Evolutionary conservation across 2,797 vertebrate species (phyloP).

Genomic region (Premnoplex brunnescens): DNA sequence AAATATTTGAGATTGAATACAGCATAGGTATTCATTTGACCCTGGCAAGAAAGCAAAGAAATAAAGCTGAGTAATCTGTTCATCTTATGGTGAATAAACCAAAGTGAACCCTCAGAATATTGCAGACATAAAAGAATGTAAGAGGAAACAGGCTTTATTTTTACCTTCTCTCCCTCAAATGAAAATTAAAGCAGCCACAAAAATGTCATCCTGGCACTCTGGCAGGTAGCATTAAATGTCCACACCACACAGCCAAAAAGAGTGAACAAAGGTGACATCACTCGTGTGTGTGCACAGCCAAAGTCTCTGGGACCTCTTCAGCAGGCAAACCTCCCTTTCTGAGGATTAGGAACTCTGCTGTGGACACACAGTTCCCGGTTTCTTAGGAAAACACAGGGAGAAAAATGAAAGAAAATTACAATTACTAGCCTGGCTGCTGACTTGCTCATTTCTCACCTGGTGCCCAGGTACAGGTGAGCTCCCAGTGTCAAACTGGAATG

Average conservation of each 20-base stretch:
- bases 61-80: neutral
- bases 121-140: neutral
- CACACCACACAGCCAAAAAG: neutral
- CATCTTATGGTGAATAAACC: neutral
- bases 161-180: neutral
- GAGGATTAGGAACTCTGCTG: neutral
- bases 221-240: neutral
- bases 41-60: neutral
- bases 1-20: neutral
- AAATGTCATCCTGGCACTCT: neutral
- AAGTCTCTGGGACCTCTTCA: neutral
- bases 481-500: neutral
- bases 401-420: neutral
- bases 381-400: neutral
- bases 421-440: neutral
- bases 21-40: neutral
- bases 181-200: neutral
- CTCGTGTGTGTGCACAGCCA: accelerated
- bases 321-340: neutral
- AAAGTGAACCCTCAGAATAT: neutral
- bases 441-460: neutral
- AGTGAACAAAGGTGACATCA: neutral
- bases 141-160: neutral
- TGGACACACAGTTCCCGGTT: neutral
- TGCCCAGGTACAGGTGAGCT: neutral